Percentiles rank a stretch among this genome's conserved stretches.
Evolutionary conservation across 2,888 invertebrate genomes (phyloP).

Genomic region (Pseudococcus longispinus): DNA sequence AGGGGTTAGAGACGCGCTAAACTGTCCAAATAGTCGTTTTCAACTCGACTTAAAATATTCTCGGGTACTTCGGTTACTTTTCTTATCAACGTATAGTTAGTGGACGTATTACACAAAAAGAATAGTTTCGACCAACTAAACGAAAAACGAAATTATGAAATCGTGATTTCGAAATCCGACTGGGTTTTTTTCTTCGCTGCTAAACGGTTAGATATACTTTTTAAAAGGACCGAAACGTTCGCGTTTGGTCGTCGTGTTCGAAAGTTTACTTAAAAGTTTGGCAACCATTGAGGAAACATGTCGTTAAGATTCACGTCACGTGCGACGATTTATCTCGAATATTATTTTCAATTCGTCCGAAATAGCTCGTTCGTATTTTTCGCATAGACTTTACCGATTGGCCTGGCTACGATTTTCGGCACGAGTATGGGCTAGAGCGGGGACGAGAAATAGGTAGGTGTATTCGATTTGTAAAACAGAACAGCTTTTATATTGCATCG

Average conservation of each 20-base stretch:
- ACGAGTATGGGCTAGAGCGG: background rate
- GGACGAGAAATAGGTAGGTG: background rate
- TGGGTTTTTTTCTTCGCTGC: background rate
- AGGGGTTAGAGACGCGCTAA: too few species aligned
- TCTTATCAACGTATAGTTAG: too few species aligned
- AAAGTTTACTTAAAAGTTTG: constrained; percentile 41
- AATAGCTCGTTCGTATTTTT: constrained; percentile 36
- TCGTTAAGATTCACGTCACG: constrained; percentile 5
- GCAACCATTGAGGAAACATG: constrained; percentile 17
- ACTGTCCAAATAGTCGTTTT: too few species aligned
- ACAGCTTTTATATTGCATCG: constrained; percentile 5
- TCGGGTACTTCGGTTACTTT: too few species aligned
- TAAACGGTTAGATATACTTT: background rate
- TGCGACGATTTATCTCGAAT: constrained; percentile 42
- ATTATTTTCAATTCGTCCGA: constrained; percentile 45
- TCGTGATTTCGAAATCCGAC: background rate
- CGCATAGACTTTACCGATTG: constrained; percentile 2
- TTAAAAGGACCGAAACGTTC: background rate
- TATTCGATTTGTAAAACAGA: constrained; percentile 34
- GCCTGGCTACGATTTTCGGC: constrained; percentile 28
- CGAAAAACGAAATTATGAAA: background rate
- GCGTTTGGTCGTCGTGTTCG: background rate
- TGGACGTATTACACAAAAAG: background rate
- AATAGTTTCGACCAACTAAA: background rate
- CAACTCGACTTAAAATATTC: too few species aligned